Conservation (phyloP, 92 coral and sea anemone species). For the Parazoanthus swiftii region DNA sequence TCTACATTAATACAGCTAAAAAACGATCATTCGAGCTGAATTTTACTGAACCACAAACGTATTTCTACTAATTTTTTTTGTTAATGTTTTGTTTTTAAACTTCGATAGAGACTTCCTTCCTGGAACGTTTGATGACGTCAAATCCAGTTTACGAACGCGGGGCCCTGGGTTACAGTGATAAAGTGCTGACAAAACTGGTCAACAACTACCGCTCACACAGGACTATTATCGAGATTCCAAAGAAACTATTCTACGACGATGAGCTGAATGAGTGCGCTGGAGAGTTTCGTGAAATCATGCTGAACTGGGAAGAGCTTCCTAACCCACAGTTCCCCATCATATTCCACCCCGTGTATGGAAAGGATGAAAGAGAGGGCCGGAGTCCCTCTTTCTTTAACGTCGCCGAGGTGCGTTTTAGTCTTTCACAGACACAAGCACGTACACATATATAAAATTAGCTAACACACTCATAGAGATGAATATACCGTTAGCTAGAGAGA, state of each 20-base stretch:
- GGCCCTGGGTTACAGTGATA: conserved; percentile 45
- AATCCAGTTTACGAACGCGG: conserved; percentile 55
- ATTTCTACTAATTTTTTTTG: neutral
- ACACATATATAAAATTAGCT: too few species aligned
- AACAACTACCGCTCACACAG: conserved; percentile 89
- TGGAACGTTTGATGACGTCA: conserved; percentile 73
- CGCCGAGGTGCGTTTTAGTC: conserved; percentile 46
- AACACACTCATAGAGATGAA: too few species aligned
- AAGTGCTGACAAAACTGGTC: conserved; percentile 70
- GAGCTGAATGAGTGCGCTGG: conserved; percentile 74
- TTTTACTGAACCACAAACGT: neutral
- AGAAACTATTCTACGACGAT: conserved; percentile 65
- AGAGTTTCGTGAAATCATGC: conserved; percentile 60
- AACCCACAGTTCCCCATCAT: conserved; percentile 66
- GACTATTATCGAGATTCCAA: conserved; percentile 75
- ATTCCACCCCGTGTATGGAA: conserved; percentile 75
- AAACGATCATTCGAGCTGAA: too few species aligned
- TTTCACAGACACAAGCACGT: too few species aligned
- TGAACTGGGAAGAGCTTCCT: conserved; percentile 77
- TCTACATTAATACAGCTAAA: too few species aligned
- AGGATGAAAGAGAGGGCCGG: conserved; percentile 70
- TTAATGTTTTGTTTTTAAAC: neutral
- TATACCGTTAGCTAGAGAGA: too few species aligned
- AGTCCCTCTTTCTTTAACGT: conserved; percentile 87
- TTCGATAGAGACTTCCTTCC: conserved; percentile 52